phyloP scores from a whole-genome alignment of 2,888 invertebrate genomes.

The Thelaira solivaga region DNA sequence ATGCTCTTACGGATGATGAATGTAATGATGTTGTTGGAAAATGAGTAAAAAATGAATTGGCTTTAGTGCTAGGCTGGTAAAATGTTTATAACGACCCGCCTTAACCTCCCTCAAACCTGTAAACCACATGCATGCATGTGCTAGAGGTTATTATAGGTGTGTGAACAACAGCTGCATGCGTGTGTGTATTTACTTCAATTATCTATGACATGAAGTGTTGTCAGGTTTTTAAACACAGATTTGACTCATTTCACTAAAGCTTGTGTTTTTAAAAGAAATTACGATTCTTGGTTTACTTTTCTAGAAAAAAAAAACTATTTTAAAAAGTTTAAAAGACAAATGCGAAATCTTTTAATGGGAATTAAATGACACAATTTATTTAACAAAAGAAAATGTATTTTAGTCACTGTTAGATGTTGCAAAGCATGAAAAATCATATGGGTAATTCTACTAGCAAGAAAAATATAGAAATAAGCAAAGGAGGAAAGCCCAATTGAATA shows the following conservation, averaged over 20 bases:
- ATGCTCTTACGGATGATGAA: not conserved
- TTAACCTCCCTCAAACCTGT: not conserved
- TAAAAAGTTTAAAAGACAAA: no score
- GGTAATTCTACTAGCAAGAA: no score
- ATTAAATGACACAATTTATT: constrained; percentile 11
- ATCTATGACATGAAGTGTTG: constrained; percentile 15
- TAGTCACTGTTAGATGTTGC: no score
- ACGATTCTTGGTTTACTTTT: constrained; percentile 11
- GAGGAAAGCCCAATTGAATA: no score
- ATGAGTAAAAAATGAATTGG: not conserved
- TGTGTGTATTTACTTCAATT: not conserved
- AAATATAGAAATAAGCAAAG: no score
- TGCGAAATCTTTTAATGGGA: constrained; percentile 15
- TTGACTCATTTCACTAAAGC: constrained; percentile 16
- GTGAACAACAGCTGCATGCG: no score
- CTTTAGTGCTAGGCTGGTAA: constrained; percentile 18
- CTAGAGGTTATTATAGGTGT: constrained; percentile 4
- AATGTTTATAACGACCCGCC: constrained; percentile 9
- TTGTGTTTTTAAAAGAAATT: not conserved
- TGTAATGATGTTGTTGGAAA: not conserved
- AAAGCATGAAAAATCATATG: no score
- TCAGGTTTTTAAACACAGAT: constrained; percentile 5
- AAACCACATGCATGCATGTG: constrained; percentile 40
- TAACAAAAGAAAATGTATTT: not conserved
- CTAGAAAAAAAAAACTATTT: no score